Evolutionary conservation across 2,888 invertebrate species (phyloP), one percentile per base, ranked within the genome.

Genomic region (Deilephila porcellus): DNA sequence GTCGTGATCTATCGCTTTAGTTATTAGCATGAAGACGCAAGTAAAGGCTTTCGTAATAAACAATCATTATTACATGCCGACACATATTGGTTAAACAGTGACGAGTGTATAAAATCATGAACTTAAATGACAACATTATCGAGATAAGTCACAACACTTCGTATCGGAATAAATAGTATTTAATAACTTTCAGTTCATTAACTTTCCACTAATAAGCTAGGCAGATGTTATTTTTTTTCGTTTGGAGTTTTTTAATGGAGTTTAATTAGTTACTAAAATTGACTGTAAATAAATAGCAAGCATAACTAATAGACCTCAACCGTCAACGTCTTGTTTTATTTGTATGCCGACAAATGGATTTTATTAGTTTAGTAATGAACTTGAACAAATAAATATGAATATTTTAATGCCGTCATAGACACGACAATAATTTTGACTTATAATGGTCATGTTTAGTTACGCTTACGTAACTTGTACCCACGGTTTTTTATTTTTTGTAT

Each of bases 1-100:
- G 17, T 29, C 25, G 64, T 73, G 72, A 73, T 73, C 34, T 59
- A 67, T 67, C 59, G 37, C 37, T 73, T 73, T 59, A 25, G 25
- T 67, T 67, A 37, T 73, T 45, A 45, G 17, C 56, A 67, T 29
- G 29, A 29, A 60, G 6, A 67, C 25, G 25, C 25, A 52, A 67
- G 67, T 25, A 6, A 52, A 67, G 52, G 67, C 67, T 45, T 67
- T 67, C 20, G 67, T 67, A 67, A 67, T 25, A 67, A 67, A 25
- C 52, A 67, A 25, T 52, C 20, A 2, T 45, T 25, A 52, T 67
- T 67, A 45, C 45, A 52, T 25, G 20, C 37, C 25, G 45, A 52
- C 25, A 17, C 25, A 17, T 34, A 63, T 7, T 67, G 52, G 20
- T 67, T 52, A 32, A 17, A 34, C 11, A 60, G 17, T 5, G 45